Base-by-base conservation (phyloP, 1,140 invertebrate species). In the Oryzaephilus surinamensis region DNA sequence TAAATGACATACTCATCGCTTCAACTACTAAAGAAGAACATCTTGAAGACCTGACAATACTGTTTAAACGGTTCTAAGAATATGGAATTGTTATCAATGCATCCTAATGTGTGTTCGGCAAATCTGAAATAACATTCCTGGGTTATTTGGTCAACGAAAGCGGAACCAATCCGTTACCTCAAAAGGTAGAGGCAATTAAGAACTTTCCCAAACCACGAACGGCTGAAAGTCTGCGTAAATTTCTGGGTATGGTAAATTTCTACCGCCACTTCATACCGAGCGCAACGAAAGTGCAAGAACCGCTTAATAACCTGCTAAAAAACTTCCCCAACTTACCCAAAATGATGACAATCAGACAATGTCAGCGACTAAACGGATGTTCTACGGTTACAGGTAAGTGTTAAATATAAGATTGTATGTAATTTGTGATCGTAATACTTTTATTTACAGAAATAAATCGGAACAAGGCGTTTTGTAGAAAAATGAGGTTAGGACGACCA, bases 1-100 rank as follows among this genome's bases (percentile, higher is more conserved):
- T 63, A 1, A 58, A 65, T 27, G 59, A 65, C 31, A 53, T 65
- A 21, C 26, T 66, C 0, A 47, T 67, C n/a, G 54, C 53, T 0
- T 59, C 58, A 8, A 42, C 33, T 8, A 33, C 48, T 21, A 11
- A 29, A 10, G 46, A 50, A 31, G 32, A 62, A 35, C 58, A 62
- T 27, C 23, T n/a, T 13, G n/a, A 31, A 23, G 51, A 57, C 27
- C 26, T 60, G 3, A 12, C 27, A 6, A 41, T 15, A 11, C 18
- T 63, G 1, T 55, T 63, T 11, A 15, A 49, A 17, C 28, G 51
- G 1, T 40, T 62, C 3, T 7, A 35, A 1, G 34, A 49, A 7
- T 44, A 48, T 32, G 46, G 46, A 0, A 6, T 64, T 2, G 10
- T 21, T 0, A 46, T 63, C 2, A 64, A 64, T 36, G 19, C 43